Percentiles rank a stretch among this genome's conserved stretches.
These are phyloP conservation scores for Gasterosteus aculeatus DNA, from an alignment of 2,113 vertebrate species.

Conservation along the genomic window DNA sequence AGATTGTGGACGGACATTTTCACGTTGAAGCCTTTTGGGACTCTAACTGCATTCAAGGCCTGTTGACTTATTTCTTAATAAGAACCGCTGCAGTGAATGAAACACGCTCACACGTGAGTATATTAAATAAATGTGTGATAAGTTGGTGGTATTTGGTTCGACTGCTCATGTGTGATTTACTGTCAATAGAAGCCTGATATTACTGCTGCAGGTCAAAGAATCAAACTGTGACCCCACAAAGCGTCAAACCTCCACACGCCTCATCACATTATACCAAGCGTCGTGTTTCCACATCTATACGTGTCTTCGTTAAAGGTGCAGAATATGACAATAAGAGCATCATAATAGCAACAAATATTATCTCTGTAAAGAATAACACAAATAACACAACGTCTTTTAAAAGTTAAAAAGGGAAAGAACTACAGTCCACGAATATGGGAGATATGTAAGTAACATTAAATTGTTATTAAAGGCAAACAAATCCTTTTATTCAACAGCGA, in stretches of 20 bases:
- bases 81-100: not conserved
- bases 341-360: too few species aligned
- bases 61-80: constrained; percentile 46
- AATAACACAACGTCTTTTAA: too few species aligned
- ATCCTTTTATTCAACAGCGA: too few species aligned
- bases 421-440: too few species aligned
- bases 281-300: not conserved
- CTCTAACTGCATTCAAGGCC: not conserved
- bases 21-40: constrained; percentile 24
- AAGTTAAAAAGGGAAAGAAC: too few species aligned
- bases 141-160: not conserved
- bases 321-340: not conserved
- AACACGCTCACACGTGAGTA: too few species aligned
- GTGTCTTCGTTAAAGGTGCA: not conserved
- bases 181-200: not conserved
- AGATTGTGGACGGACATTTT: constrained; percentile 17
- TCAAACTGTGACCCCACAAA: constrained; percentile 20
- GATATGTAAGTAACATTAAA: too few species aligned
- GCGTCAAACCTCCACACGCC: not conserved
- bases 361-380: not conserved
- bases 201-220: not conserved
- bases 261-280: not conserved
- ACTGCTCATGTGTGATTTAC: not conserved
- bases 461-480: too few species aligned
- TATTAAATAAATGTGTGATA: constrained; percentile 25